Conservation (phyloP, 2,113 vertebrate species). For the Rafetus swinhoei region DNA sequence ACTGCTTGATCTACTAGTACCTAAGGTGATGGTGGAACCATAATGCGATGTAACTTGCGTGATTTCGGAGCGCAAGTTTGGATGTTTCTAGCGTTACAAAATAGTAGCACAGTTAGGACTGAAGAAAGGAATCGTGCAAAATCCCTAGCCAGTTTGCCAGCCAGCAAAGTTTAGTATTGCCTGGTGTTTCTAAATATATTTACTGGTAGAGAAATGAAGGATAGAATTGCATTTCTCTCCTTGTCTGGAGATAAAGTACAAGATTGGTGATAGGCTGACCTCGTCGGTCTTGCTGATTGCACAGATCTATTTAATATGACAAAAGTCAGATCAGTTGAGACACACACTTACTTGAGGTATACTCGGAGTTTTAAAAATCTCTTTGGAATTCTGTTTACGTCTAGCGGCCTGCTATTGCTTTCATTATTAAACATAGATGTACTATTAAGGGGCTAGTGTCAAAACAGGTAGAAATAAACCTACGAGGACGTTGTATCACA, state of each 20-base stretch:
- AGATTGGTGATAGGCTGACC: slow-evolving; percentile 36
- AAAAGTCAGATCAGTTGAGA: slow-evolving; percentile 41
- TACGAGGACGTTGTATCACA: accelerated
- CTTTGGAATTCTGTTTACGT: background rate
- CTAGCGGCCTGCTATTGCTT: background rate
- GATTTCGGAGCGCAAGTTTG: background rate
- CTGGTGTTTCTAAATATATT: accelerated
- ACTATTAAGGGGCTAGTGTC: background rate
- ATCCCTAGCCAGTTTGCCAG: background rate
- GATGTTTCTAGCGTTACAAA: background rate
- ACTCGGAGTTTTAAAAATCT: background rate
- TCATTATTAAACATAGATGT: background rate
- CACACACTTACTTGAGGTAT: background rate
- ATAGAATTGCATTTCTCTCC: background rate
- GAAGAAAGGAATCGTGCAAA: accelerated
- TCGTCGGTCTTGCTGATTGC: slow-evolving; percentile 46
- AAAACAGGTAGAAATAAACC: background rate
- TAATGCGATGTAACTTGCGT: background rate
- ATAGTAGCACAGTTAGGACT: accelerated
- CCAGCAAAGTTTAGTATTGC: background rate
- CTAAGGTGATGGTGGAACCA: background rate
- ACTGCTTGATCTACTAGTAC: background rate
- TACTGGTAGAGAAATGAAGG: background rate
- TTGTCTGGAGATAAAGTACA: slow-evolving; percentile 30
- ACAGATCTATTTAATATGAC: slow-evolving; percentile 45